Evolutionary conservation across 2,888 invertebrate genomes (phyloP).

Genomic region (Drosophila meridiana): DNA sequence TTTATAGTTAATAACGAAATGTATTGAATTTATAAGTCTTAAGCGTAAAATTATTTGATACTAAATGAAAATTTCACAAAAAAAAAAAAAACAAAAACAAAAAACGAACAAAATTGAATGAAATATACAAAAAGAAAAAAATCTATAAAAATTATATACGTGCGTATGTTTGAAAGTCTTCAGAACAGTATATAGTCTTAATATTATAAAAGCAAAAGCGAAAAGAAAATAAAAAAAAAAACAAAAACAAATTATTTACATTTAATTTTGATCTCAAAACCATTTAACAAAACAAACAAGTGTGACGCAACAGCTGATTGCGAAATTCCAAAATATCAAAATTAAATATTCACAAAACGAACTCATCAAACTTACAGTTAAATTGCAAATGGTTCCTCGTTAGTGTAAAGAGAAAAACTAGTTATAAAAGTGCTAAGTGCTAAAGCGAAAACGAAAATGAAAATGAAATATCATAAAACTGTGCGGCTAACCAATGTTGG

Average conservation of each 20-base stretch:
- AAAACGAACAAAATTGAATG: constrained; percentile 55
- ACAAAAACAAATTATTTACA: constrained; percentile 50
- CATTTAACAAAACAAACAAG: constrained; percentile 54
- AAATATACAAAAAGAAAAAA: constrained; percentile 40
- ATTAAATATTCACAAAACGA: constrained; percentile 60
- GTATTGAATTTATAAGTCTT: constrained; percentile 81
- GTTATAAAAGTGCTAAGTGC: constrained; percentile 70
- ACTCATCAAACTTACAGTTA: constrained; percentile 57
- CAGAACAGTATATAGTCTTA: constrained; percentile 69
- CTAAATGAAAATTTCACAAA: constrained; percentile 26
- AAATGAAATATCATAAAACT: constrained; percentile 2
- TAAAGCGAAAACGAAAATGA: constrained; percentile 28
- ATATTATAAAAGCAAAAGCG: constrained; percentile 49
- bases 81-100: constrained; percentile 18
- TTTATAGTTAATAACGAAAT: constrained; percentile 67
- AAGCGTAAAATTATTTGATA: constrained; percentile 56
- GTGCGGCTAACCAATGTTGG: constrained; percentile 23
- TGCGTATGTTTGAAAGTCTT: constrained; percentile 59
- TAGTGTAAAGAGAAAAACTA: constrained; percentile 72
- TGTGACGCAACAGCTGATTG: constrained; percentile 68
- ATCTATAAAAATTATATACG: constrained; percentile 23
- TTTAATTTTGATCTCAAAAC: constrained; percentile 82
- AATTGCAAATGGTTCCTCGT: constrained; percentile 83
- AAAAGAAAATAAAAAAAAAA: constrained; percentile 4
- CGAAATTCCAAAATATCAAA: constrained; percentile 76